Conservation (phyloP, 2,113 vertebrate species). For the Mionectes macconnelli region DNA sequence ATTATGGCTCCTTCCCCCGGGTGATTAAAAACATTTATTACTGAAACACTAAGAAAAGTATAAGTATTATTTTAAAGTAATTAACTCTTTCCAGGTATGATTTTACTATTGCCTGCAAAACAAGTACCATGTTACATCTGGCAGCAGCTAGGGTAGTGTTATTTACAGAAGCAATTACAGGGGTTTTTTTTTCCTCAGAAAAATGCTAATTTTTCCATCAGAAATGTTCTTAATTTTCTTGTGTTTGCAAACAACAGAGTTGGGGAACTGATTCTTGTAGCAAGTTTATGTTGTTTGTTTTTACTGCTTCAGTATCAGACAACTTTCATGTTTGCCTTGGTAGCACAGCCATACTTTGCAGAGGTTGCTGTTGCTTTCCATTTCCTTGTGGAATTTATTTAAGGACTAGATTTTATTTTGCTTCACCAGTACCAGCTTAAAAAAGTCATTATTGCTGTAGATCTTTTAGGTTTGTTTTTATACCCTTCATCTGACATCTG, state of each 20-base stretch:
- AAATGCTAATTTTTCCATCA: not conserved
- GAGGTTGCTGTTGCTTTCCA: not conserved
- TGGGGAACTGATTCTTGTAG: not conserved
- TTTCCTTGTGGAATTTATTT: not conserved
- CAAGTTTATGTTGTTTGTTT: not conserved
- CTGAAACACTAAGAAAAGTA: not conserved
- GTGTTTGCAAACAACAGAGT: not conserved
- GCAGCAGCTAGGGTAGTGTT: not conserved
- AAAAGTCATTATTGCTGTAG: constrained; percentile 5
- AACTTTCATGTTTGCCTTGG: not conserved
- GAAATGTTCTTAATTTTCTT: not conserved
- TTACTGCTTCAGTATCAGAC: not conserved
- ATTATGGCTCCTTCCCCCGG: not conserved
- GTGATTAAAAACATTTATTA: constrained; percentile 23
- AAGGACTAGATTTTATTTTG: constrained; percentile 28
- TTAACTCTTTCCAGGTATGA: not conserved
- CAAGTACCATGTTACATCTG: not conserved
- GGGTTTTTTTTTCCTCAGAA: not conserved
- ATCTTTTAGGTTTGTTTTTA: constrained; percentile 32
- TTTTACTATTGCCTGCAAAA: not conserved
- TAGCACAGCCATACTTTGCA: not conserved
- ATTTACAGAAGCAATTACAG: not conserved
- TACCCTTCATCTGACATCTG: constrained; percentile 40
- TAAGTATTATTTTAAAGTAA: constrained; percentile 2
- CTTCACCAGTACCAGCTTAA: not conserved